Evolutionary conservation across 2,888 invertebrate genomes (phyloP), one percentile per base, ranked within the genome.

Genomic region (Creontiades dilutus): DNA sequence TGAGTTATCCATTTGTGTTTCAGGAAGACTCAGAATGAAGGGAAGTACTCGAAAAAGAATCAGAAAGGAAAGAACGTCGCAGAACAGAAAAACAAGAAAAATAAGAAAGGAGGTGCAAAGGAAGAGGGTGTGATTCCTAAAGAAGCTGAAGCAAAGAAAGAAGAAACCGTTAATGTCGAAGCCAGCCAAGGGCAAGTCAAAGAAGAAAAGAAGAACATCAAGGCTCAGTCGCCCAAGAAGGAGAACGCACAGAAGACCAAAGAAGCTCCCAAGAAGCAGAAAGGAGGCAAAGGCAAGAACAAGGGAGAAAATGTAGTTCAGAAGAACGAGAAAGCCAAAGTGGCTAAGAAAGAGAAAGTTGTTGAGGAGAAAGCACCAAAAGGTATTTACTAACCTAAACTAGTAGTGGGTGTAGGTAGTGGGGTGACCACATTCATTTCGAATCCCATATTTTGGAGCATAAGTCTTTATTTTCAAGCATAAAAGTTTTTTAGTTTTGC

Each of bases 31-130:
- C 61, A 46, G 11, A 61, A 37, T 7, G 78, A 57, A 27, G 90
- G 76, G n/a, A 90, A 89, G 76, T 28, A 88, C 28, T 61, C 57
- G n/a, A 82, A 78, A 75, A 90, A 90, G 37, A 16, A 55, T 11
- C 84, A 90, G 16, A 88, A 90, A 76, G 89, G 76, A 11, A 82
- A 76, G 14, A 46, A 75, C 52, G 37, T 52, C 87, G 81, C n/a
- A 14, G 88, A 88, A 52, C 52, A 78, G 80, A 52, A 85, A 52
- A 46, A 61, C 52, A 89, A 90, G 27, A 86, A 81, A 19, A 61
- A 75, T 23, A 68, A 68, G 19, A 52, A 86, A 19, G 28, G 80
- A n/a, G 61, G 55, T 14, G 47, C 12, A 13, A 28, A 85, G 16
- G 89, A 90, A 61, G 86, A 89, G 13, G 57, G 23, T 1, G 37